Evolutionary conservation across 2,888 invertebrate species (phyloP).

Genomic region (Julus scanicus): DNA sequence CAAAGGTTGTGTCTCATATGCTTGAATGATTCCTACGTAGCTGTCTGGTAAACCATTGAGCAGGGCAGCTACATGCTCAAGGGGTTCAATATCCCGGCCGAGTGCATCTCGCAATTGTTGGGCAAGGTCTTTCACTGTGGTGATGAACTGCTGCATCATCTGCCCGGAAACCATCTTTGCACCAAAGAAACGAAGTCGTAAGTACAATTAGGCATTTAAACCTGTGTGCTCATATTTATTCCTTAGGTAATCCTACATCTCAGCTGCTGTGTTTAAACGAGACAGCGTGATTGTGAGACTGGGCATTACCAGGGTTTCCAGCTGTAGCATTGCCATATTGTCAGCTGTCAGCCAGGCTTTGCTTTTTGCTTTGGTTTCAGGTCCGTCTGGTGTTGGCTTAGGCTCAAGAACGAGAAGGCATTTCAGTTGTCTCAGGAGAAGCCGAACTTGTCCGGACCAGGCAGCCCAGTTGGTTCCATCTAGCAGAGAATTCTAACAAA

Average conservation of each 20-base stretch:
- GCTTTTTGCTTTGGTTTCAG: background rate
- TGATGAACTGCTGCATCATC: background rate
- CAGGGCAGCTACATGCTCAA: background rate
- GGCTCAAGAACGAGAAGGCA: background rate
- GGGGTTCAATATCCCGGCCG: background rate
- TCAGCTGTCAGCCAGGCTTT: background rate
- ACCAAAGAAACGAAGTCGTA: background rate
- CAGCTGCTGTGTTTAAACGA: background rate
- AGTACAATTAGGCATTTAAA: background rate
- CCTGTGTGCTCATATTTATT: background rate
- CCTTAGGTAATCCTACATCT: background rate
- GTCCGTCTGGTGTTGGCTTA: background rate
- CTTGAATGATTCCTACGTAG: background rate
- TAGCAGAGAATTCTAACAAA: background rate
- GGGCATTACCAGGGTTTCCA: background rate
- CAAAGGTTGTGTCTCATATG: background rate
- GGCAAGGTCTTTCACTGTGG: background rate
- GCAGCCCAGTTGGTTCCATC: background rate
- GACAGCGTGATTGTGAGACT: background rate
- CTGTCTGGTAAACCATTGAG: background rate
- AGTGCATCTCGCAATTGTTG: background rate
- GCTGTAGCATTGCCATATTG: background rate
- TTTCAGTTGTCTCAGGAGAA: background rate
- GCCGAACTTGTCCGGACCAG: background rate
- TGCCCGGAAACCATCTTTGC: background rate